phyloP scores from a whole-genome alignment of 2,888 invertebrate genomes.

The Meliscaeva auricollis region DNA sequence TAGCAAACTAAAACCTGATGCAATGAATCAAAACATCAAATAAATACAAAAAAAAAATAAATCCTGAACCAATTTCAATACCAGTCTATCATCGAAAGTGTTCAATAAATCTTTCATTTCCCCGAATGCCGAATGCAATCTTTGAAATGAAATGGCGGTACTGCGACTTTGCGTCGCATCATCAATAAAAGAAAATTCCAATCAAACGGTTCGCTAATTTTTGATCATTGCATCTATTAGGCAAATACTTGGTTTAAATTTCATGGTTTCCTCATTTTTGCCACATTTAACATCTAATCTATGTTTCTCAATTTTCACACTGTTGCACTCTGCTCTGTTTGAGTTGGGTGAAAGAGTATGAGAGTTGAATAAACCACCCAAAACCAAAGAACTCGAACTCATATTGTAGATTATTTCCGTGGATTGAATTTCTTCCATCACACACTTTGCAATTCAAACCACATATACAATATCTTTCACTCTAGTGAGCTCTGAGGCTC shows the following conservation, averaged over 20 bases:
- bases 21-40: neutral
- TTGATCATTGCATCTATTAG: slow-evolving; percentile 4
- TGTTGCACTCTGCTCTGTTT: neutral
- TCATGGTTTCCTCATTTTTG: slow-evolving; percentile 72
- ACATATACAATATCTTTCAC: neutral
- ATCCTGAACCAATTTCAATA: slow-evolving; percentile 33
- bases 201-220: slow-evolving; percentile 47
- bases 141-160: too few relatives aligned
- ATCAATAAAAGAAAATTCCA: slow-evolving; percentile 14
- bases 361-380: slow-evolving; percentile 46
- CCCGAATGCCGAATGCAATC: too few relatives aligned
- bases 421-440: slow-evolving; percentile 58
- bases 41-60: slow-evolving; percentile 11
- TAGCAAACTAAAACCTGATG: slow-evolving; percentile 1
- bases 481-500: neutral
- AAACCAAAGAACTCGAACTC: slow-evolving; percentile 43
- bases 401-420: slow-evolving; percentile 32
- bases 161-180: too few relatives aligned
- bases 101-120: neutral
- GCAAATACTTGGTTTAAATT: slow-evolving; percentile 45
- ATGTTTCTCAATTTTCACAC: slow-evolving; percentile 54
- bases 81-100: neutral
- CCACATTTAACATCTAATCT: slow-evolving; percentile 46
- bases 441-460: slow-evolving; percentile 47
- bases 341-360: too few relatives aligned